Percentiles rank a stretch among this genome's conserved stretches.
Conservation (phyloP, 1,140 invertebrate genomes). For the Globodera ellingtonae region DNA sequence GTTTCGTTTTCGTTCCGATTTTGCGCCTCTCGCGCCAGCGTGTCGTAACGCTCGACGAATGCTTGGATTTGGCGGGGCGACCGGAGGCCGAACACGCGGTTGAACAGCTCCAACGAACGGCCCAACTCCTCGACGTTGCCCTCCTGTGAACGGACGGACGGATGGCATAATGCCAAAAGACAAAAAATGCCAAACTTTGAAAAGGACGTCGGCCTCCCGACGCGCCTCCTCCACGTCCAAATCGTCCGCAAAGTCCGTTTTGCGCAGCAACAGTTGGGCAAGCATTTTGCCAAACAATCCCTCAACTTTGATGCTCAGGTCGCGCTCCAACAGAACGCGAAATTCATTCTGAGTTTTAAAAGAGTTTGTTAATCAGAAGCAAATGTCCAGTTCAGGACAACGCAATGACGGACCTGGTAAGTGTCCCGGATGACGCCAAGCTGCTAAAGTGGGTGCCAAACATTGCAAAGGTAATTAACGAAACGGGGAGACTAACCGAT, state of each 20-base stretch:
- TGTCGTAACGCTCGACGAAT: constrained; percentile 50
- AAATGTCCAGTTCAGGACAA: neutral
- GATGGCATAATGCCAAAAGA: neutral
- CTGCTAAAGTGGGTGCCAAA: constrained; percentile 40
- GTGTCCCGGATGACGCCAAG: constrained; percentile 55
- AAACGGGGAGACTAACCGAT: constrained; percentile 20
- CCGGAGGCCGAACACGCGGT: constrained; percentile 41
- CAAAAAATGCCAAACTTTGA: constrained; percentile 17
- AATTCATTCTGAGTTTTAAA: constrained; percentile 35
- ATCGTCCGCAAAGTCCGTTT: constrained; percentile 34
- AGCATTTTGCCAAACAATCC: constrained; percentile 56
- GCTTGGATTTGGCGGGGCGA: constrained; percentile 46
- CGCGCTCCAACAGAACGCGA: constrained; percentile 43
- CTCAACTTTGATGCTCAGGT: constrained; percentile 51
- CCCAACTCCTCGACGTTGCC: constrained; percentile 50
- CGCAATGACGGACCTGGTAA: constrained; percentile 21
- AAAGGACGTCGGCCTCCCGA: constrained; percentile 29
- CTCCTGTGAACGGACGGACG: neutral
- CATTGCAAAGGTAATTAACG: neutral
- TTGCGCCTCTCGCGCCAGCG: constrained; percentile 26
- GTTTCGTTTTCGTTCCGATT: constrained; percentile 1
- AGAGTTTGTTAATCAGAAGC: neutral
- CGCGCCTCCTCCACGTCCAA: constrained; percentile 49
- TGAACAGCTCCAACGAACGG: constrained; percentile 51
- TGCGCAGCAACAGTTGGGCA: constrained; percentile 43